Evolutionary conservation across 2,797 vertebrate species (phyloP).

Genomic region (Xenopus petersii): DNA sequence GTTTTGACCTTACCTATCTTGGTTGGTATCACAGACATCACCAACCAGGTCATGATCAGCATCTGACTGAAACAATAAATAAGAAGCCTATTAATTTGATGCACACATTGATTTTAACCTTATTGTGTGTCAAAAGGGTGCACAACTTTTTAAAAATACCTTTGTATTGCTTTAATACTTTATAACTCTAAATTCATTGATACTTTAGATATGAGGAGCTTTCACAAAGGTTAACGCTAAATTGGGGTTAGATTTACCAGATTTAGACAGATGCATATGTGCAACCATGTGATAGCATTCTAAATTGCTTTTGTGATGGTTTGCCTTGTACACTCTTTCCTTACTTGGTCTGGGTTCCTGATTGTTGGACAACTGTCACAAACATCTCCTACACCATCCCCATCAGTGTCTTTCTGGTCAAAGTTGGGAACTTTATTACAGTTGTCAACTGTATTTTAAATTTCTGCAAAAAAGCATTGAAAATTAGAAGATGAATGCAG

Average conservation of each 20-base stretch:
- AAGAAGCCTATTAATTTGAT: neutral
- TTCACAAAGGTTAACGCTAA: too few species aligned
- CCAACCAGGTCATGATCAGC: conserved; percentile 92
- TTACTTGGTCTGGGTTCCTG: conserved; percentile 90
- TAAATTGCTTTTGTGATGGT: too few species aligned
- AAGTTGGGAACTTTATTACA: conserved; percentile 80
- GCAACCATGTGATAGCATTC: too few species aligned
- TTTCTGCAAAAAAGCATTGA: conserved; percentile 62
- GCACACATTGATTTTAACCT: too few species aligned
- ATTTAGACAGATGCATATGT: too few species aligned
- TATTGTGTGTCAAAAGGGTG: too few species aligned
- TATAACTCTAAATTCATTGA: too few species aligned
- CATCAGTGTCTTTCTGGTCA: conserved; percentile 85
- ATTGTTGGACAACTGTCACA: conserved; percentile 93
- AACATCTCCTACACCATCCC: conserved; percentile 85
- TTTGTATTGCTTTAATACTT: too few species aligned
- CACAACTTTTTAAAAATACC: too few species aligned
- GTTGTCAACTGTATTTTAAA: conserved; percentile 83
- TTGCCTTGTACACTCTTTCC: neutral
- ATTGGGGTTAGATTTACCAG: too few species aligned
- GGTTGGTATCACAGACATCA: conserved; percentile 96
- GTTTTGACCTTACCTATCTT: conserved; percentile 78
- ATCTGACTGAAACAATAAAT: conserved; percentile 71
- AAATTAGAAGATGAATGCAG: too few species aligned
- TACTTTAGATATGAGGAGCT: too few species aligned